Evolutionary conservation across 2,113 vertebrate species (phyloP).

Genomic region (Donacobius atricapilla): DNA sequence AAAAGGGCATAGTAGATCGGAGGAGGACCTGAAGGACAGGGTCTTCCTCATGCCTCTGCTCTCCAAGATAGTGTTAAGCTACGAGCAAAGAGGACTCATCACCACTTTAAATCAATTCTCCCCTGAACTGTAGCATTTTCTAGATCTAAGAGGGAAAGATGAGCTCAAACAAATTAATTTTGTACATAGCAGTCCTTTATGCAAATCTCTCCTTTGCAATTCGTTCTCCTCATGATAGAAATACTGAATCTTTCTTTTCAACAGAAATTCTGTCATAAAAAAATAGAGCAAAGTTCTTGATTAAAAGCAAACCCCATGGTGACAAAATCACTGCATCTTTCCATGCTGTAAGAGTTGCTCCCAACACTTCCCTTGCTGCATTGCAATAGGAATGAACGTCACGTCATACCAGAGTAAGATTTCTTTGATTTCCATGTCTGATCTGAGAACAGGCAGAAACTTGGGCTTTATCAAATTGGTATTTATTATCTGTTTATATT

Average conservation of each 20-base stretch:
- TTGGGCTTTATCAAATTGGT: background rate
- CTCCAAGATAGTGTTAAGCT: background rate
- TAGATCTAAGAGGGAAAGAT: background rate
- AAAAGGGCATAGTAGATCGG: background rate
- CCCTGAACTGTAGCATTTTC: background rate
- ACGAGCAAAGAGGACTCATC: background rate
- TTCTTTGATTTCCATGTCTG: background rate
- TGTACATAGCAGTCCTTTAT: background rate
- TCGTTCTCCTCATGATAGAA: background rate
- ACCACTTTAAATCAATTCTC: background rate
- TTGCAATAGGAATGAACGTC: background rate
- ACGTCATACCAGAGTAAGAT: rapidly evolving
- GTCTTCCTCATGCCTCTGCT: background rate
- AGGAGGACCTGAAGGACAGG: background rate
- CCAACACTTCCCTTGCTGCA: background rate
- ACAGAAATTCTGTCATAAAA: background rate
- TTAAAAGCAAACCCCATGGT: background rate
- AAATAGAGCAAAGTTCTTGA: background rate
- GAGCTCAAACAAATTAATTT: background rate
- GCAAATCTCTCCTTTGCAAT: background rate
- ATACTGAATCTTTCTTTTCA: background rate
- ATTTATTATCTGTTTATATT: background rate
- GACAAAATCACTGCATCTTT: background rate
- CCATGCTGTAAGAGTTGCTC: background rate
- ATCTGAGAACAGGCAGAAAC: background rate